These are phyloP conservation scores for Tenthredo livida DNA, from an alignment of 2,888 invertebrate species.

Conservation along the genomic window DNA sequence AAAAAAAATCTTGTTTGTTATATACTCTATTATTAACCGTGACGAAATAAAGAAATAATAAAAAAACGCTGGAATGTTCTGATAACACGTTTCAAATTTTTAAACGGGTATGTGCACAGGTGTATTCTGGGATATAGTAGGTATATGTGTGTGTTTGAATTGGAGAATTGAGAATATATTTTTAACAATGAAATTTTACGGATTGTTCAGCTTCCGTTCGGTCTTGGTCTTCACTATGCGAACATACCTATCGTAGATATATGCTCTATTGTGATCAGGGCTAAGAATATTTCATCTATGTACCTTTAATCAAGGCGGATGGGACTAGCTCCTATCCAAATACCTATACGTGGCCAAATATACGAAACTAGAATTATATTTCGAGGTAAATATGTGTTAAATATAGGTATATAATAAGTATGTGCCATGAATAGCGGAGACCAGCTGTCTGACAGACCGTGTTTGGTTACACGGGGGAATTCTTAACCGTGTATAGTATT, in stretches of 20 bases:
- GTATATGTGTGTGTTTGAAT: neutral
- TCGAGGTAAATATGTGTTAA: neutral
- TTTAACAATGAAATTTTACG: neutral
- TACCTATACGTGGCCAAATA: neutral
- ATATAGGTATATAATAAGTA: neutral
- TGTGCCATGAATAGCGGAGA: neutral
- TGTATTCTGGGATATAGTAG: neutral
- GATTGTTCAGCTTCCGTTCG: neutral
- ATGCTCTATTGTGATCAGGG: neutral
- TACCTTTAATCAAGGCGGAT: neutral
- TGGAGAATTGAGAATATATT: neutral
- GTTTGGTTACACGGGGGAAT: slow-evolving; percentile 11
- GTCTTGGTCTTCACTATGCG: neutral
- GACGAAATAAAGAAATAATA: neutral
- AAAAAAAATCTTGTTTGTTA: slow-evolving; percentile 7
- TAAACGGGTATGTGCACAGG: neutral
- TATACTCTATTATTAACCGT: slow-evolving; percentile 18
- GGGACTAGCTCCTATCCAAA: neutral
- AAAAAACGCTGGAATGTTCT: slow-evolving; percentile 15
- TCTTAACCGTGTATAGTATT: neutral
- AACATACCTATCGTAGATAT: neutral
- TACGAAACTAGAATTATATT: neutral
- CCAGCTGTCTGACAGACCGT: slow-evolving; percentile 12
- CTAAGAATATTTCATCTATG: neutral
- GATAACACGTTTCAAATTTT: neutral